Evolutionary conservation across 2,888 invertebrate species (phyloP), one percentile per base, ranked within the genome.

Genomic region (Acholoe squamosa): DNA sequence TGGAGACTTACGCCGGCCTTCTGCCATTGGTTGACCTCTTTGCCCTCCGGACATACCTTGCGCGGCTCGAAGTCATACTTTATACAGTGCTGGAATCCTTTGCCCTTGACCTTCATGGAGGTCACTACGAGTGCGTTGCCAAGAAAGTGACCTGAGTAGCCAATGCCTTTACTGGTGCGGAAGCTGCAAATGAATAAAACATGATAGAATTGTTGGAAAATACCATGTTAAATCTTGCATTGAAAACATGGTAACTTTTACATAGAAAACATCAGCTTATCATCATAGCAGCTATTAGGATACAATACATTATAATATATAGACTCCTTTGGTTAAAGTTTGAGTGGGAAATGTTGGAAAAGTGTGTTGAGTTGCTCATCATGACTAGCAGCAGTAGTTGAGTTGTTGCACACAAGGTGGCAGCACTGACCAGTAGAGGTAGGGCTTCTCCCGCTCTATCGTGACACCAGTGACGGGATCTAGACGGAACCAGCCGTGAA

Each of bases 71-170:
- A 99, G 96, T 99, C 99, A 96, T 99, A 99, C 97, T 99, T 99
- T 96, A 99, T 98, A 97, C 99, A 99, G 96, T 99, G 99, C 96
- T 99, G 99, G 97, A 99, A 99, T 93, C 99, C 99, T 97, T 99
- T 99, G 94, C 99, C 99, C 95, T 99, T 98, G 93, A 99, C 97
- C 97, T 99, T 99, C 98, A 99, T 99, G 52, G 99, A 99, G 51
- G 99, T 99, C 94, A 99, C 97, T 92, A 99, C 99, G 93, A 99
- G 97, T 96, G 99, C 99, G 96, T 99, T 99, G 94, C 99, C 99
- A 94, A 99, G 98, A 96, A 99, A 99, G 97, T 99, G 99, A 91
- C 99, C 99, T 89, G 99, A 99, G 96, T 99, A 99, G 84, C 99
- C 99, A 90, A 99, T 98, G 93, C 99, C 99, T 97, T 99, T 99